Conservation (phyloP, 2,888 invertebrate species). For the Seira sanloemensis region DNA sequence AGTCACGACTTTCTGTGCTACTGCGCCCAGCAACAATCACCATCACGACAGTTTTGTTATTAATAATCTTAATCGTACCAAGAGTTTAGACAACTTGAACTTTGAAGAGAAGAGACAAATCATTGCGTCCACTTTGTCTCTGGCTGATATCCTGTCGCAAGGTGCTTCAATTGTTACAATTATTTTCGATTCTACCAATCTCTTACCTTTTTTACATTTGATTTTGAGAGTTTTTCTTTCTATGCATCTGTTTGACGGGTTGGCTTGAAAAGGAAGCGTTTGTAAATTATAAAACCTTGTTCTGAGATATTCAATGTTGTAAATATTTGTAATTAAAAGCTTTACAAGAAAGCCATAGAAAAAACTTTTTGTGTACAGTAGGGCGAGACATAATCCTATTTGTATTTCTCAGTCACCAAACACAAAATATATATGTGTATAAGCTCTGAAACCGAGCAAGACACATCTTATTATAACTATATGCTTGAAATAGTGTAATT, state of each 20-base stretch:
- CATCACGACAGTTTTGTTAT: conserved; percentile 58
- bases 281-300: too few relatives aligned
- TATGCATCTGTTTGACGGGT: neutral
- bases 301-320: too few relatives aligned
- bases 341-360: too few relatives aligned
- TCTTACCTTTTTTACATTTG: neutral
- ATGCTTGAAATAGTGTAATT: too few relatives aligned
- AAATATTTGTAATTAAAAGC: too few relatives aligned
- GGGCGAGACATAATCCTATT: too few relatives aligned
- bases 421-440: too few relatives aligned
- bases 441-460: too few relatives aligned
- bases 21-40: conserved; percentile 60
- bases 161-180: conserved; percentile 18
- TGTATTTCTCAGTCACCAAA: too few relatives aligned
- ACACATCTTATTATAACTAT: too few relatives aligned
- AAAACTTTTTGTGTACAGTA: too few relatives aligned
- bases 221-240: neutral
- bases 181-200: neutral
- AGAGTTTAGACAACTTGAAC: conserved; percentile 80
- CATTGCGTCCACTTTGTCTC: conserved; percentile 90
- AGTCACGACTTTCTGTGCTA: conserved; percentile 70
- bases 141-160: conserved; percentile 84
- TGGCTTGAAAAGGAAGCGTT: too few relatives aligned
- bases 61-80: conserved; percentile 71
- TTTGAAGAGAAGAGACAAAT: conserved; percentile 93